Percentiles rank a stretch among this genome's conserved stretches.
Conservation (phyloP, 2,888 invertebrate species). For the Tanytarsus gracilentus region DNA sequence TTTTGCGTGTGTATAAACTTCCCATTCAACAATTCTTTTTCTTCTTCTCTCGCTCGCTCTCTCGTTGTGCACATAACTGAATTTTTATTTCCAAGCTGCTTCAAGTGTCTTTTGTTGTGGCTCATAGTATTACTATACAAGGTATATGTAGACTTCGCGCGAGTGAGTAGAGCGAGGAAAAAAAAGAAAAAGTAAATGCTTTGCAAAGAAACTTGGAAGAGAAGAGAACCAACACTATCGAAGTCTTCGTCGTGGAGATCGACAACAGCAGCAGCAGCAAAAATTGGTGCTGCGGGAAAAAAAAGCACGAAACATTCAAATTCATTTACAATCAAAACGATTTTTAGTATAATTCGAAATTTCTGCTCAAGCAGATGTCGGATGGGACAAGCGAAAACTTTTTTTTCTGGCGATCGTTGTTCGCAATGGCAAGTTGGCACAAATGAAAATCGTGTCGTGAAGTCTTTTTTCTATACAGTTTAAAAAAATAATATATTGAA, state of each 20-base stretch:
- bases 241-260: background rate
- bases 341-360: constrained; percentile 27
- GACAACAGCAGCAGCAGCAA: background rate
- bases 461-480: background rate
- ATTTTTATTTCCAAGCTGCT: constrained; percentile 14
- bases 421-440: background rate
- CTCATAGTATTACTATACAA: too few species aligned
- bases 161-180: too few species aligned
- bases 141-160: too few species aligned
- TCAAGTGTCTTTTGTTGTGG: constrained; percentile 28
- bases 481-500: background rate
- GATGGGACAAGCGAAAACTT: constrained; percentile 7
- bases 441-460: background rate
- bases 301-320: constrained; percentile 20
- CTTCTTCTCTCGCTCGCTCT: too few species aligned
- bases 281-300: constrained; percentile 25
- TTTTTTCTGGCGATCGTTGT: constrained; percentile 15
- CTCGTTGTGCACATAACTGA: constrained; percentile 26
- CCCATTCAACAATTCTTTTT: constrained; percentile 17
- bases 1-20: constrained; percentile 8
- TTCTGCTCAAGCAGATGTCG: constrained; percentile 28
- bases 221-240: constrained; percentile 14
- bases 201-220: constrained; percentile 13
- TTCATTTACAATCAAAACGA: constrained; percentile 28
- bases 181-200: constrained; percentile 1